Evolutionary conservation across 2,888 invertebrate genomes (phyloP).

Genomic region (Hedya salicella): DNA sequence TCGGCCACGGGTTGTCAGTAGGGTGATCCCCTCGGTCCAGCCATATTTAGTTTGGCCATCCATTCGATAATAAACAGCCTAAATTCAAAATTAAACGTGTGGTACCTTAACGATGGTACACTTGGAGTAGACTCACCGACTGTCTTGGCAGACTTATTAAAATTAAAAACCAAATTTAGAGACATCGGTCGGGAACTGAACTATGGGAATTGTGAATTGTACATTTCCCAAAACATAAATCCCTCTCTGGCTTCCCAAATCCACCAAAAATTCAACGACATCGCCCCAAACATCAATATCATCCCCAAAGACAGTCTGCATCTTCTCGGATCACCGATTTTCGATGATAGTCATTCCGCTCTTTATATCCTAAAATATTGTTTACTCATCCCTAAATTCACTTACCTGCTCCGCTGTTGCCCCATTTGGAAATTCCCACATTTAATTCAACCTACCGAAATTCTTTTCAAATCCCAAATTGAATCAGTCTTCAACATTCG

Average conservation of each 20-base stretch:
- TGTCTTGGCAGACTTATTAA: neutral
- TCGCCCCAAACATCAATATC: neutral
- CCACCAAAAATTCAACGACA: neutral
- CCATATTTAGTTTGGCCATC: neutral
- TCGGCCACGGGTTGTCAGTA: conserved; percentile 1
- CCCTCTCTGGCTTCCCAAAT: neutral
- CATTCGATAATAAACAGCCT: neutral
- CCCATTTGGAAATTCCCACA: too few species aligned
- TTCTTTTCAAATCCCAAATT: neutral
- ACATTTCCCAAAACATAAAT: neutral
- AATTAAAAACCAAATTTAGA: neutral
- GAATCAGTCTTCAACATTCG: neutral
- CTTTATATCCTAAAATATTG: neutral
- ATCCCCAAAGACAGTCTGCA: neutral
- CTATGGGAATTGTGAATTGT: neutral
- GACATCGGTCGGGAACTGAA: neutral
- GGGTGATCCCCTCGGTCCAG: conserved; percentile 3
- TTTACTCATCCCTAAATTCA: too few species aligned
- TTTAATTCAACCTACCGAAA: neutral
- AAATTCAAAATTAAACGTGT: neutral
- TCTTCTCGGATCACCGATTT: conserved; percentile 4
- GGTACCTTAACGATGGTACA: neutral
- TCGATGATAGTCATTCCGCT: neutral
- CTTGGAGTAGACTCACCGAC: neutral
- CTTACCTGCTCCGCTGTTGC: too few species aligned